A percentile compares a stretch with the other conserved stretches of the same genome.
Conservation (phyloP, 2,113 vertebrate genomes). For the Pseudopipra pipra region DNA sequence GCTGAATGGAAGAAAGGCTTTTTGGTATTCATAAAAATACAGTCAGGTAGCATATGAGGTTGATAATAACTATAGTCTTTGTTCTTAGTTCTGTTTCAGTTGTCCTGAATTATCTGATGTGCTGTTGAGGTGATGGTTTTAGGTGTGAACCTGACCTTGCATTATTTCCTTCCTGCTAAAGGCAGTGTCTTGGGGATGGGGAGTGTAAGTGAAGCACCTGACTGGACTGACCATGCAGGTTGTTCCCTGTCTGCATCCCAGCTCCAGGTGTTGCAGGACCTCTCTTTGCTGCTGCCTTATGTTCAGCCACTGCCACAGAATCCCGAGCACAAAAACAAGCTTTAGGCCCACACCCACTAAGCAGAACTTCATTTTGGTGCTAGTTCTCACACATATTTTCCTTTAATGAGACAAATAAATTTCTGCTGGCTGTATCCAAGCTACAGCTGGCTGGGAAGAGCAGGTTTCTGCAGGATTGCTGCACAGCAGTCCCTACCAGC, state of each 20-base stretch:
- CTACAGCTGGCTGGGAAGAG: not conserved
- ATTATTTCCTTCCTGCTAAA: not conserved
- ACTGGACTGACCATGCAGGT: not conserved
- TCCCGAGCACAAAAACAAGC: accelerated
- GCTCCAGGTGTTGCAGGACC: accelerated
- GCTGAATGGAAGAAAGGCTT: not conserved
- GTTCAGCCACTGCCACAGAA: not conserved
- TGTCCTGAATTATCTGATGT: not conserved
- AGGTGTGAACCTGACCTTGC: not conserved
- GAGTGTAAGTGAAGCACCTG: not conserved
- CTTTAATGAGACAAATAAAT: not conserved
- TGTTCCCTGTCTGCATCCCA: not conserved
- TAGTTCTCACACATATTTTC: not conserved
- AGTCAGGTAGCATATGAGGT: not conserved
- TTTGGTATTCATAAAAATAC: not conserved
- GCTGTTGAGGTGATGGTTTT: not conserved
- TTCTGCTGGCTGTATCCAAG: not conserved
- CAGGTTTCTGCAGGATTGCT: not conserved
- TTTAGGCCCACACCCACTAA: not conserved
- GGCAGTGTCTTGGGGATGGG: not conserved
- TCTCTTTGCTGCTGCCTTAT: not conserved
- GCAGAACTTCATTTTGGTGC: not conserved
- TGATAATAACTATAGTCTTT: not conserved
- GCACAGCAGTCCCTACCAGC: not conserved
- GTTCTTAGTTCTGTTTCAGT: not conserved